Conservation (phyloP, 2,888 invertebrate species). For the Lepidocyrtoides sp. region DNA sequence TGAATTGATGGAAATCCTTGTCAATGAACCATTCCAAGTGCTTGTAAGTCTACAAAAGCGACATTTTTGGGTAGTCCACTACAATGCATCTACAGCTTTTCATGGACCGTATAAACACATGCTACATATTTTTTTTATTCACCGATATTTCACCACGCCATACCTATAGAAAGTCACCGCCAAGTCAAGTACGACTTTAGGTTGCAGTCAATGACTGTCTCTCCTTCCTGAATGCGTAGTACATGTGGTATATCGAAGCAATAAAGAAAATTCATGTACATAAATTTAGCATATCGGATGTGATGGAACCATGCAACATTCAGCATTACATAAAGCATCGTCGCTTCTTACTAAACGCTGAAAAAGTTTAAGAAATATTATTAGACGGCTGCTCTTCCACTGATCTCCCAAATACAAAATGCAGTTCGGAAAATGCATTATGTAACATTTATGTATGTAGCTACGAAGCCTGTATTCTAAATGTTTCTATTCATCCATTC, state of each 20-base stretch:
- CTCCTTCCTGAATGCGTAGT: background rate
- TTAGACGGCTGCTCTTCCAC: background rate
- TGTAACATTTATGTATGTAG: slow-evolving; percentile 11
- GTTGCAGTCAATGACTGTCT: background rate
- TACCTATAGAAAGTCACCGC: background rate
- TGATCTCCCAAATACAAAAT: background rate
- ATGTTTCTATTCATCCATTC: background rate
- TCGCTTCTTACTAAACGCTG: background rate
- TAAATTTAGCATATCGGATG: slow-evolving; percentile 16
- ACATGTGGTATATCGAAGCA: slow-evolving; percentile 9
- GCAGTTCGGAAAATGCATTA: slow-evolving; percentile 46
- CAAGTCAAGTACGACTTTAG: background rate
- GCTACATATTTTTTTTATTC: background rate
- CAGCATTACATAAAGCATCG: slow-evolving; percentile 18
- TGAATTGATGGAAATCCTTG: slow-evolving; percentile 63
- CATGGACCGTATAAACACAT: background rate
- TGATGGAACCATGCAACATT: slow-evolving; percentile 3
- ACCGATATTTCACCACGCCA: background rate
- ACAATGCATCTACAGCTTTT: background rate
- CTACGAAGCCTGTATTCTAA: background rate
- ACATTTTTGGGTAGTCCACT: background rate
- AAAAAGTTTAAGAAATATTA: slow-evolving; percentile 22
- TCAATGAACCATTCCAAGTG: slow-evolving; percentile 71
- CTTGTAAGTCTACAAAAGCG: slow-evolving; percentile 4
- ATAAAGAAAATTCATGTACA: slow-evolving; percentile 60